Base-by-base conservation (phyloP, 1,140 invertebrate species). In the Drosophila nikananu region DNA sequence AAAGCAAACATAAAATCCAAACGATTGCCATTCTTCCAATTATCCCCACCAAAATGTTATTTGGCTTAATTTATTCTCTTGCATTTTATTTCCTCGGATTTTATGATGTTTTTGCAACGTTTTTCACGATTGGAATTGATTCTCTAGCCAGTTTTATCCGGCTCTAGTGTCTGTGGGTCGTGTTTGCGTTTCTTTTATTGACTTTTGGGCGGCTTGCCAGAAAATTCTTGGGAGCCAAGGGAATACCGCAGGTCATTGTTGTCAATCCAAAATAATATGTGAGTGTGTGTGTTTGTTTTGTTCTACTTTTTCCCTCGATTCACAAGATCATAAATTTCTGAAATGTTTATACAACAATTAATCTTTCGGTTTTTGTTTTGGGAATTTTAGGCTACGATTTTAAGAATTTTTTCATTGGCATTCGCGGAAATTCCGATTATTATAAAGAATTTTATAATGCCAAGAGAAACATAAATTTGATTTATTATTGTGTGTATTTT, bases 201-300 rank as follows among this genome's bases (percentile, higher is more conserved):
- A 30, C 54, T 67, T 49, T 46, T 80, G 67, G 84, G 86, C 81
- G 65, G 44, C 12, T 39, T 52, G 81, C 81, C 84, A 89, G 80
- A 48, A 76, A 73, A 62, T 81, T 78, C 82, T 57, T 23, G 46
- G 27, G 27, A 63, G 64, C 78, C 82, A 65, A 78, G 51, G 42
- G 58, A 78, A 73, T 74, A 61, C 65, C 76, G 76, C 83, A 77
- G 83, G 80, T 89, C 83, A 87, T 89, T 89, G 84, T 78, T 87
- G 84, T 83, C 83, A 89, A 75, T 80, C 66, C 64, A 59, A 49
- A 17, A 72, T 79, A 72, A 86, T 86, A 61, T 23, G 19, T 19
- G 17, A 13, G 21, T 12, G 25, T 30, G 13, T 25, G 23, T 23
- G 21, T 23, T 5, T 19, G 32, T 25, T 49, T 30, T 73, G 55